Conservation (phyloP, 1,140 invertebrate species). For the Elymnias hypermnestra region DNA sequence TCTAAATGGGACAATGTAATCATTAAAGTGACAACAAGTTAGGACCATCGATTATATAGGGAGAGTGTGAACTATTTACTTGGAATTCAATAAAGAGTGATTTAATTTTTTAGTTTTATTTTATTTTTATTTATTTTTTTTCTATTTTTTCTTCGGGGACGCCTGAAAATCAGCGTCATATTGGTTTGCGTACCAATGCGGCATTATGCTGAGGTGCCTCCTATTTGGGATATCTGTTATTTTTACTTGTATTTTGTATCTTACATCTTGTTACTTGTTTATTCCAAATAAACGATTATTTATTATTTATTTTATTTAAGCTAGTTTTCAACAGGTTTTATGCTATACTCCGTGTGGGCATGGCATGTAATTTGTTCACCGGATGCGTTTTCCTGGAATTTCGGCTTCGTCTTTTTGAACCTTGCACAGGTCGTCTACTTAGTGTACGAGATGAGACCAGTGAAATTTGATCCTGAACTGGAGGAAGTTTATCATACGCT, state of each 20-base stretch:
- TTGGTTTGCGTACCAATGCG: no score
- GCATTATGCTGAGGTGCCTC: no score
- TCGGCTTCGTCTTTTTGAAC: constrained; percentile 90
- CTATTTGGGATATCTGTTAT: no score
- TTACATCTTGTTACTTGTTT: not conserved
- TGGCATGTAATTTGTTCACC: constrained; percentile 93
- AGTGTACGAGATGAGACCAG: constrained; percentile 89
- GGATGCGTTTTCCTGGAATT: constrained; percentile 93
- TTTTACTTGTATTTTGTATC: not conserved
- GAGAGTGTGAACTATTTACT: no score
- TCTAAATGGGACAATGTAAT: no score
- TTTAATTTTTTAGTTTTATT: no score
- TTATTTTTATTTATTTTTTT: no score
- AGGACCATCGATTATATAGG: no score
- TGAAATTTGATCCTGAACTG: constrained; percentile 90
- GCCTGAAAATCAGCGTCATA: no score
- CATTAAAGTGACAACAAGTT: no score
- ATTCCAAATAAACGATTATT: not conserved
- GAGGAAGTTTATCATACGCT: constrained; percentile 90
- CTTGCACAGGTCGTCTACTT: constrained; percentile 88
- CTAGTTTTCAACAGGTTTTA: constrained; percentile 78
- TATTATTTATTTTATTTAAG: not conserved
- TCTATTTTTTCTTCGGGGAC: no score
- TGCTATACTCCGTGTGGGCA: constrained; percentile 90
- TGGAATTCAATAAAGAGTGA: no score